Base-by-base conservation (phyloP, 2,888 invertebrate species). In the Zootermopsis nevadensis region DNA sequence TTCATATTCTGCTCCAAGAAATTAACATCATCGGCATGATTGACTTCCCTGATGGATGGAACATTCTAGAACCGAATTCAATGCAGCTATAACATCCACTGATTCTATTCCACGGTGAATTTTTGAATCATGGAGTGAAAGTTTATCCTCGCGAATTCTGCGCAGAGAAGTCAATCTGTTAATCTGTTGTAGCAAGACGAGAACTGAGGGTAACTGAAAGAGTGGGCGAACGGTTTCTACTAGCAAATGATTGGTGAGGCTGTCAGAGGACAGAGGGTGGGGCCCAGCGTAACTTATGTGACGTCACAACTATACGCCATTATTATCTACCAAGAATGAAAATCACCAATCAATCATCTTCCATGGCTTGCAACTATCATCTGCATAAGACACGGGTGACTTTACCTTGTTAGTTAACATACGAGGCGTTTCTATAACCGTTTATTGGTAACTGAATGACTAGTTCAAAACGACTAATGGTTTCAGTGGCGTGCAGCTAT, bases 201-300 rank as follows among this genome's bases (percentile, higher is more conserved):
- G n/a, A 38, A 38, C 74, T 74, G 74, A 0, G 42, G 74, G 24
- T 38, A 74, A 38, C 38, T 74, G 24, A 74, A 74, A n/a, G 60
- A 79, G 79, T 79, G 66, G 79, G 79, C 79, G 79, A 79, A 27
- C 66, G 66, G 79, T 33, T 79, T 66, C 33, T 60, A 19, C 79
- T 55, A 38, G 74, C 38, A 74, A 60, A 79, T 79, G 79, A 79
- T 79, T 79, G 79, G 79, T 79, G 79, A 66, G 79, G 35, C 79
- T 79, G 79, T 79, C 79, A 79, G 60, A 66, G 79, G 60, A n/a
- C 79, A 8, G 60, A 79, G 79, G 79, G 79, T 79, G 79, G 79
- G 79, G 79, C 53, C 79, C 35, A 35, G n/a, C 72, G 74, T 74
- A 74, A 74, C 74, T 66, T 66, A 35, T 27, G 66, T 79, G 79